These are phyloP conservation scores for Ichneumoninae sp. DNA, from an alignment of 2,888 invertebrate genomes.

Conservation along the genomic window DNA sequence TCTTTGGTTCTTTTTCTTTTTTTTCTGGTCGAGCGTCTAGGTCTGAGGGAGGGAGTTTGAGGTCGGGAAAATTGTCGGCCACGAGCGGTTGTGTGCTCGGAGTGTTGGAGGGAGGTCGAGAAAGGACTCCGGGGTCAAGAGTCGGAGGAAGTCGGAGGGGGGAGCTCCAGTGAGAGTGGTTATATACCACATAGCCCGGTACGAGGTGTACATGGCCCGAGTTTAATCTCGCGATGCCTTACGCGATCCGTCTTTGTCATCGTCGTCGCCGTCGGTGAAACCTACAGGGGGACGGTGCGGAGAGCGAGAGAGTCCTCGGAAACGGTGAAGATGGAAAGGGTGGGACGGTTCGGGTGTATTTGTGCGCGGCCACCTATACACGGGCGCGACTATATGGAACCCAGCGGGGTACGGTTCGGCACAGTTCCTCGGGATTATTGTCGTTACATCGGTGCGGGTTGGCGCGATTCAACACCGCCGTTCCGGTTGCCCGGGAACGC, in stretches of 20 bases:
- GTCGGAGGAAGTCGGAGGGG: conserved; percentile 10
- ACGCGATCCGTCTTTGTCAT: conserved; percentile 70
- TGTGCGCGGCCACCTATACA: background rate
- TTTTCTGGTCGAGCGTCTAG: background rate
- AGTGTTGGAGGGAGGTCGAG: background rate
- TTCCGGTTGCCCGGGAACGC: conserved; percentile 27
- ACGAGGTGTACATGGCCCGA: conserved; percentile 27
- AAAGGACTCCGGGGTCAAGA: conserved; percentile 18
- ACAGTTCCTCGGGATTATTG: conserved; percentile 37
- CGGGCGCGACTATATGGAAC: conserved; percentile 12
- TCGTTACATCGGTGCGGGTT: conserved; percentile 44
- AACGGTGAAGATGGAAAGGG: background rate
- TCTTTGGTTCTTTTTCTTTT: background rate
- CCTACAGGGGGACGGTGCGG: background rate
- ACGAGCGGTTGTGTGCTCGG: conserved; percentile 3
- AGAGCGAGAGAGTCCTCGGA: background rate
- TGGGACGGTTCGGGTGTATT: conserved; percentile 4
- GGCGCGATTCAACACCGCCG: conserved; percentile 16
- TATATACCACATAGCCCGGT: conserved; percentile 5
- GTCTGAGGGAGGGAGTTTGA: background rate
- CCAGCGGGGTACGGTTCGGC: background rate
- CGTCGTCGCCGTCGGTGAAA: conserved; percentile 20
- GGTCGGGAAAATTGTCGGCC: conserved; percentile 1
- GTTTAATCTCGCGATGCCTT: conserved; percentile 67
- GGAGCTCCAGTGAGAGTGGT: background rate